phyloP scores from a whole-genome alignment of 1,140 invertebrate species.

The Lepidurus apus region DNA sequence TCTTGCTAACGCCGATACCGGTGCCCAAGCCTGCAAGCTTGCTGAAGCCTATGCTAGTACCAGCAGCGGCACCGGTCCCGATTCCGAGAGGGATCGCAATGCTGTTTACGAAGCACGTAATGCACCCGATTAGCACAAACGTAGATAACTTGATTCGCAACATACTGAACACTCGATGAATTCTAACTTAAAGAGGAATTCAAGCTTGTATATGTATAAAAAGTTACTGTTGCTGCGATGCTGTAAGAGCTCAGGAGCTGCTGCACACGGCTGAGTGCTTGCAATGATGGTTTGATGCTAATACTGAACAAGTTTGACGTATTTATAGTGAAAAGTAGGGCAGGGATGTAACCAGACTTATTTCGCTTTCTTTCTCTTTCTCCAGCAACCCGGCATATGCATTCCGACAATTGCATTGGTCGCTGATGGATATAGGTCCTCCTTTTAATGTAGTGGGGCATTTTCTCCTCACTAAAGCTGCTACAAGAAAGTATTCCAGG shows the following conservation, averaged over 20 bases:
- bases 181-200: not conserved
- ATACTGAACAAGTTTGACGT: not conserved
- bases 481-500: not conserved
- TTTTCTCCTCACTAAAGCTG: not conserved
- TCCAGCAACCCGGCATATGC: not conserved
- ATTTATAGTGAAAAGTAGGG: not conserved
- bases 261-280: not conserved
- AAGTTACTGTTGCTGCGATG: not conserved
- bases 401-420: not conserved
- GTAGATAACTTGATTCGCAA: not conserved
- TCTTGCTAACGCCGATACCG: not conserved
- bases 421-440: not conserved
- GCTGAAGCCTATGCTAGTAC: slow-evolving; percentile 1
- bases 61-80: not conserved
- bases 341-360: not conserved
- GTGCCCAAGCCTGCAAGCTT: not conserved
- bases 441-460: not conserved
- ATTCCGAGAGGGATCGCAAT: not conserved
- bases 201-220: too few relatives aligned
- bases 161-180: not conserved
- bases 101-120: not conserved
- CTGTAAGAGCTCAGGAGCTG: not conserved
- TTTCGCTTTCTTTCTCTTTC: slow-evolving; percentile 22
- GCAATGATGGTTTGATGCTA: not conserved
- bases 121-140: not conserved